phyloP scores from a whole-genome alignment of 2,888 invertebrate species.

The Euplagia quadripunctaria region DNA sequence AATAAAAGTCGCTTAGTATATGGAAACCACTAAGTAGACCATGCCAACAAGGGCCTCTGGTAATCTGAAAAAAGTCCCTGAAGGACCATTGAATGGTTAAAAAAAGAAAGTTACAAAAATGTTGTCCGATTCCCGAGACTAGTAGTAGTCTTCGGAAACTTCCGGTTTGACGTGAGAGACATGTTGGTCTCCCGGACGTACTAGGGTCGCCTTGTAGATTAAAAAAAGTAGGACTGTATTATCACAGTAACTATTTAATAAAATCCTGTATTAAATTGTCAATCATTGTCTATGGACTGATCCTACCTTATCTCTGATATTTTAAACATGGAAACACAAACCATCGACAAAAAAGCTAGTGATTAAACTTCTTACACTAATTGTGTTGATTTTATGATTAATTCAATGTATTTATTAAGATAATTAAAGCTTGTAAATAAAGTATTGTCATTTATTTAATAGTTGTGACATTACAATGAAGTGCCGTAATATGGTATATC shows the following conservation, averaged over 20 bases:
- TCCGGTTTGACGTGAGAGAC: too few relatives aligned
- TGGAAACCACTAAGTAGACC: neutral
- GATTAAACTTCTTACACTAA: conserved; percentile 27
- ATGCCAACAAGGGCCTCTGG: neutral
- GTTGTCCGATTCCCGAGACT: too few relatives aligned
- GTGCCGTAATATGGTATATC: neutral
- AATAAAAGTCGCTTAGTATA: neutral
- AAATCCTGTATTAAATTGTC: neutral
- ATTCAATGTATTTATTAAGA: conserved; percentile 50
- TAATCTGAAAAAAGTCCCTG: neutral
- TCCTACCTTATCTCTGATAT: neutral
- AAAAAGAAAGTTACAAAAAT: neutral
- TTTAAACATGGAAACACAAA: conserved; percentile 14
- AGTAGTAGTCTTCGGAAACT: neutral
- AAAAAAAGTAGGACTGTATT: neutral
- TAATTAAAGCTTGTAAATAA: conserved; percentile 50
- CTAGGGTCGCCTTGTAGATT: neutral
- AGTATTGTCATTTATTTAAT: conserved; percentile 22
- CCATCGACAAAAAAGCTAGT: conserved; percentile 22
- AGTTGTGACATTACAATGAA: conserved; percentile 10
- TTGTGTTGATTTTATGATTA: conserved; percentile 35
- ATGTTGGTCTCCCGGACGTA: neutral
- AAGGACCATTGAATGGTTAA: neutral
- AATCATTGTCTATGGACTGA: neutral
- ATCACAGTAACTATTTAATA: neutral